Percentiles rank a stretch among this genome's conserved stretches.
phyloP scores from a whole-genome alignment of 2,113 vertebrate species.

The Malurus melanocephalus region DNA sequence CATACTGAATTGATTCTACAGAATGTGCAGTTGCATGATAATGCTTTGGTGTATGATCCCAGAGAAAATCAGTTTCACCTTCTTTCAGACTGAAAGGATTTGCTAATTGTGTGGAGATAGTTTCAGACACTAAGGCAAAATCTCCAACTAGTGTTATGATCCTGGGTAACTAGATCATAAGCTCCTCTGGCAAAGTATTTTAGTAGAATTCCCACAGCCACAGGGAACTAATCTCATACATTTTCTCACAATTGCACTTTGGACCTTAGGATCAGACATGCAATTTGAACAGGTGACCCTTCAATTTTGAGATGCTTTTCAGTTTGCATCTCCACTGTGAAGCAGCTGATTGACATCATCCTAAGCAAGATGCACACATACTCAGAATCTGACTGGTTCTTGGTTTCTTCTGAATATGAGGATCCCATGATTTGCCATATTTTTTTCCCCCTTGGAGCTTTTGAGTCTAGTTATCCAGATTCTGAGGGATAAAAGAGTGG shows the following conservation, averaged over 20 bases:
- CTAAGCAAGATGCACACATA: background rate
- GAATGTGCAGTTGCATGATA: background rate
- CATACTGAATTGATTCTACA: background rate
- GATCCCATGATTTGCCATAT: background rate
- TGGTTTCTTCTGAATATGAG: background rate
- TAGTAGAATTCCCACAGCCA: background rate
- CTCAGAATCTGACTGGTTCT: background rate
- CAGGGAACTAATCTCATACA: background rate
- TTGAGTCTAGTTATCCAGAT: background rate
- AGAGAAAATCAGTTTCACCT: background rate
- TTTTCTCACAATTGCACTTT: background rate
- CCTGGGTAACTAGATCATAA: background rate
- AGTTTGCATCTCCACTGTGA: background rate
- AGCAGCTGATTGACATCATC: background rate
- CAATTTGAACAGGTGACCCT: background rate
- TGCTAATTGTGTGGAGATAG: background rate
- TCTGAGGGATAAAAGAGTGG: background rate
- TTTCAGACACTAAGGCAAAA: background rate
- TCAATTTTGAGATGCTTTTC: background rate
- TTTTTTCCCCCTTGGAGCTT: background rate
- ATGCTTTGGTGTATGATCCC: background rate
- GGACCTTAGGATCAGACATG: background rate
- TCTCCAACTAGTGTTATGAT: background rate
- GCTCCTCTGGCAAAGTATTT: background rate
- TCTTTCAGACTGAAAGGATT: background rate